These are phyloP conservation scores for Nycticebus coucang DNA, from an alignment of 2,113 vertebrate genomes.

Conservation along the genomic window DNA sequence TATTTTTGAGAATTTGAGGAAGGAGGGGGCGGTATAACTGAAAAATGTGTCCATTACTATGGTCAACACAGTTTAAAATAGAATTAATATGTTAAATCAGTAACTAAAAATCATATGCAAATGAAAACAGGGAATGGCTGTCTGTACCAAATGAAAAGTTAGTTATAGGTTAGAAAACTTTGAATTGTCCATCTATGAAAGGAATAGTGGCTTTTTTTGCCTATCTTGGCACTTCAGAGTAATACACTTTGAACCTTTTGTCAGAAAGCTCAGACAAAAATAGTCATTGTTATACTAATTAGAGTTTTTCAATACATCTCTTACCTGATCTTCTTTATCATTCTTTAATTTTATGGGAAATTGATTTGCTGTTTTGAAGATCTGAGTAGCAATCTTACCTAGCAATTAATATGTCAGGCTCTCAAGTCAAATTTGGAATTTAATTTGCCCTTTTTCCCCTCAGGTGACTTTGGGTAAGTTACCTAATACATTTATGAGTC, in stretches of 20 bases:
- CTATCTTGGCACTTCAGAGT: neutral
- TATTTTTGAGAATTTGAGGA: neutral
- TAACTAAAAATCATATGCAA: neutral
- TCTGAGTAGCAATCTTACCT: neutral
- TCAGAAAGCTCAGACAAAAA: neutral
- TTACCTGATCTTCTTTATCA: neutral
- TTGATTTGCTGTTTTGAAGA: neutral
- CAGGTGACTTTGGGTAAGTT: neutral
- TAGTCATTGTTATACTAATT: neutral
- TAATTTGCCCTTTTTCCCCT: neutral
- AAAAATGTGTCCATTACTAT: neutral
- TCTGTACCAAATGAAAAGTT: neutral
- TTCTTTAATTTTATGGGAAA: constrained; percentile 9
- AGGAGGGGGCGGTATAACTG: neutral
- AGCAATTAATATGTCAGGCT: neutral
- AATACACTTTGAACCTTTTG: neutral
- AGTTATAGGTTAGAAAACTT: neutral
- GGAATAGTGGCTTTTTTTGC: neutral
- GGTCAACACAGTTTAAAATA: neutral
- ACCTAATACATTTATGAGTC: neutral
- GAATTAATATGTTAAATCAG: neutral
- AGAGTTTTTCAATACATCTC: neutral
- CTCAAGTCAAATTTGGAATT: neutral
- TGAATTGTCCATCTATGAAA: neutral
- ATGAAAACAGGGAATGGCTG: neutral